A percentile compares a stretch with the other conserved stretches of the same genome.
Evolutionary conservation across 2,888 invertebrate species (phyloP).

Genomic region (Agriotes lineatus): DNA sequence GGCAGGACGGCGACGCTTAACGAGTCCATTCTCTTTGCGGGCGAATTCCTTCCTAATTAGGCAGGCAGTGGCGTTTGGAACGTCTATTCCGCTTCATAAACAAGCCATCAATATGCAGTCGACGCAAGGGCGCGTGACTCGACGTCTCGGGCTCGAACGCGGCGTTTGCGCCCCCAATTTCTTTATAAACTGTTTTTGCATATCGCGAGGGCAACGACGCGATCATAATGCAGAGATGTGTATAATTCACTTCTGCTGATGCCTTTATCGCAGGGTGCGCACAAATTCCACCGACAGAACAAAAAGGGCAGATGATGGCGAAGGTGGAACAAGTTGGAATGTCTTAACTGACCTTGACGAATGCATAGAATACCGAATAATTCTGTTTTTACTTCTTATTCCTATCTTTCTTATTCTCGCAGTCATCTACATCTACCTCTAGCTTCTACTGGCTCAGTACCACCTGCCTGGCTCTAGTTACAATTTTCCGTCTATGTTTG

Average conservation of each 20-base stretch:
- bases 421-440: too few species aligned
- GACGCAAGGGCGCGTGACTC: constrained; percentile 30
- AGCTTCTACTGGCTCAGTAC: too few species aligned
- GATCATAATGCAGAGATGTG: neutral
- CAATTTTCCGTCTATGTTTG: too few species aligned
- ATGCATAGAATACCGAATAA: too few species aligned
- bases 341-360: too few species aligned
- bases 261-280: too few species aligned
- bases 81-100: constrained; percentile 30
- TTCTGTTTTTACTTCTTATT: too few species aligned
- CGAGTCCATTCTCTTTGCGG: constrained; percentile 29
- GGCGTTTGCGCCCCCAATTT: neutral
- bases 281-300: too few species aligned
- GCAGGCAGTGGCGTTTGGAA: constrained; percentile 19
- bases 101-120: constrained; percentile 39
- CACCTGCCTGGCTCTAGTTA: too few species aligned
- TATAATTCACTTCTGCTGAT: neutral
- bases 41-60: constrained; percentile 28
- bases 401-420: too few species aligned
- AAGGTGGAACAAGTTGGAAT: too few species aligned
- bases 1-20: constrained; percentile 6
- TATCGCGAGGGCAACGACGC: neutral
- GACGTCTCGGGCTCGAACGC: constrained; percentile 12
- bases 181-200: neutral
- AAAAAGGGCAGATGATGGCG: too few species aligned